Percentiles rank a stretch among this genome's conserved stretches.
Evolutionary conservation across 2,113 vertebrate genomes (phyloP).

Genomic region (Epinephelus lanceolatus): DNA sequence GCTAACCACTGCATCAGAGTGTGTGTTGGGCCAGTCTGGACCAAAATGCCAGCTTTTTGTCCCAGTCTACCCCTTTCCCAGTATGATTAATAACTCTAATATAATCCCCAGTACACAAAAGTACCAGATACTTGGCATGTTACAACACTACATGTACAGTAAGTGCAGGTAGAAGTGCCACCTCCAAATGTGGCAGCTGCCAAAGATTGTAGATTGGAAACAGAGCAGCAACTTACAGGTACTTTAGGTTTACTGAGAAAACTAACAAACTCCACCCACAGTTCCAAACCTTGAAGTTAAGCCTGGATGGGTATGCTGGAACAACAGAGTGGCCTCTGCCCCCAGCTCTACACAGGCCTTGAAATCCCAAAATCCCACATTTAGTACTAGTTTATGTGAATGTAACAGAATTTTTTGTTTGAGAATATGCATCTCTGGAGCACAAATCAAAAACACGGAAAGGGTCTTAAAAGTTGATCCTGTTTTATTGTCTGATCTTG

Average conservation of each 20-base stretch:
- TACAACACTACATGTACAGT: no score
- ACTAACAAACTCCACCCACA: not conserved
- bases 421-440: not conserved
- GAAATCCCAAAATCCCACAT: not conserved
- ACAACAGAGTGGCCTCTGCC: no score
- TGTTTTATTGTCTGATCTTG: not conserved
- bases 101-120: not conserved
- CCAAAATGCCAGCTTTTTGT: no score
- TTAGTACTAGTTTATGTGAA: not conserved
- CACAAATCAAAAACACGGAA: not conserved
- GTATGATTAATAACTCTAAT: no score
- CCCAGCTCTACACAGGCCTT: not conserved
- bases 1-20: no score
- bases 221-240: not conserved
- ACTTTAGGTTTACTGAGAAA: not conserved
- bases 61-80: no score
- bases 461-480: not conserved
- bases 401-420: not conserved
- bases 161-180: not conserved
- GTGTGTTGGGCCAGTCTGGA: no score
- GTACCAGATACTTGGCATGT: no score
- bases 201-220: not conserved
- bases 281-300: not conserved
- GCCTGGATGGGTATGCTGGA: not conserved
- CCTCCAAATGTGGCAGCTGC: slow-evolving; percentile 2